Evolutionary conservation across 2,888 invertebrate species (phyloP), one percentile per base, ranked within the genome.

Genomic region (Lamellibrachia columna): DNA sequence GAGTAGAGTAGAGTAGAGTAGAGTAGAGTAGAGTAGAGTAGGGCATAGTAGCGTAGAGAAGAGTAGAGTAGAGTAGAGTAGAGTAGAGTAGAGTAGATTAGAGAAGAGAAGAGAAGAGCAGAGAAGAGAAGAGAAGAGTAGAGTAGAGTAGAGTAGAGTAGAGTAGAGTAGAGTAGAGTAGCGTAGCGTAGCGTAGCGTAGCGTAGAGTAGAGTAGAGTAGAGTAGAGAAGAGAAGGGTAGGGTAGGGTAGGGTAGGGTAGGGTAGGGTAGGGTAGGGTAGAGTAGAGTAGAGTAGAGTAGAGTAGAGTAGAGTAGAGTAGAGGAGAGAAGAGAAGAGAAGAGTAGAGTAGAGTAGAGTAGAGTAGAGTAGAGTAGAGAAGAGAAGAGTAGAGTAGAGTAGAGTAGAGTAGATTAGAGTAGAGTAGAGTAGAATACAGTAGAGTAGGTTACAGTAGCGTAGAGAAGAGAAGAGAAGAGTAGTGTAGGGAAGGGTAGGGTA

Each of bases 231-330:
- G n/a, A n/a, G n/a, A n/a, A n/a, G n/a, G n/a, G n/a, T n/a, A n/a
- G n/a, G n/a, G n/a, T n/a, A n/a, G n/a, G n/a, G n/a, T n/a, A n/a
- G n/a, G n/a, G n/a, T n/a, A n/a, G n/a, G n/a, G n/a, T n/a, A n/a
- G n/a, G n/a, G n/a, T n/a, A n/a, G n/a, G n/a, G 90, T 90, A 22
- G 15, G 90, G 22, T 90, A 90, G 90, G 22, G 90, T 90, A 90
- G 90, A 90, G 90, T 90, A 90, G 90, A 90, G 90, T 90, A 90
- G 90, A 90, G 90, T 90, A 90, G 90, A 90, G 90, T 90, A 90
- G 90, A 90, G 90, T 90, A 15, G 90, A 15, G 22, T 22, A 90
- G 90, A 90, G 22, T 15, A 90, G 90, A 15, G 22, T 15, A 90
- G 15, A 15, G 22, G 90, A 15, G 90, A 15, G 15, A 22, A 15